Evolutionary conservation across 2,888 invertebrate species (phyloP), one percentile per base, ranked within the genome.

Genomic region (Amblyteles armatorius): DNA sequence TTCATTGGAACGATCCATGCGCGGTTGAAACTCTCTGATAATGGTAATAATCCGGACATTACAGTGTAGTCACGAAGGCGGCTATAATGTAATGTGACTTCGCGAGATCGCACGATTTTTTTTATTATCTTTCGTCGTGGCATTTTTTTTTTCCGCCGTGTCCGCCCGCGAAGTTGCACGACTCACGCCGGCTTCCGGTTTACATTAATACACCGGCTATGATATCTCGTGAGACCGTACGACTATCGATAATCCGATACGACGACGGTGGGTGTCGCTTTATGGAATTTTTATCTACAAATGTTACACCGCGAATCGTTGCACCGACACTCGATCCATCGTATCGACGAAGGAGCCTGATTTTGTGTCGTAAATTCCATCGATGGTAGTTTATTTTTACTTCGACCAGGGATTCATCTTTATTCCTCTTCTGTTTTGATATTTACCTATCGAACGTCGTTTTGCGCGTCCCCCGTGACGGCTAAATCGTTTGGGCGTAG

Each of bases 201-300:
- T 82, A 72, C 76, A 79, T 76, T 57, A 72, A 29, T 33, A 33
- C 63, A n/a, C 13, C 63, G n/a, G 33, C 63, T 63, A 63, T 29
- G 60, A 60, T 63, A 79, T 79, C 88, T 88, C 89, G 90, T 89
- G 91, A 91, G 90, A 92, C 91, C 90, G 89, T 91, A 91, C 44
- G 89, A 89, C 89, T 82, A 76, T 74, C 89, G 90, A 92, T 93
- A 91, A 93, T 92, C 90, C 87, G 93, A 93, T 93, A 92, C 89
- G 93, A 92, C 92, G 79, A 74, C 65, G 90, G 89, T 88, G 89
- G 88, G 88, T 89, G 87, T 86, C 87, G 88, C 89, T 57, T 60
- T 60, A 79, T 79, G 84, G 50, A 13, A 81, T 74, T 72, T 52
- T 78, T 78, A 87, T 89, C 87, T 90, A 91, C 92, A 90, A 89